Evolutionary conservation across 1,140 invertebrate species (phyloP).

Genomic region (Monochamus saltuarius): DNA sequence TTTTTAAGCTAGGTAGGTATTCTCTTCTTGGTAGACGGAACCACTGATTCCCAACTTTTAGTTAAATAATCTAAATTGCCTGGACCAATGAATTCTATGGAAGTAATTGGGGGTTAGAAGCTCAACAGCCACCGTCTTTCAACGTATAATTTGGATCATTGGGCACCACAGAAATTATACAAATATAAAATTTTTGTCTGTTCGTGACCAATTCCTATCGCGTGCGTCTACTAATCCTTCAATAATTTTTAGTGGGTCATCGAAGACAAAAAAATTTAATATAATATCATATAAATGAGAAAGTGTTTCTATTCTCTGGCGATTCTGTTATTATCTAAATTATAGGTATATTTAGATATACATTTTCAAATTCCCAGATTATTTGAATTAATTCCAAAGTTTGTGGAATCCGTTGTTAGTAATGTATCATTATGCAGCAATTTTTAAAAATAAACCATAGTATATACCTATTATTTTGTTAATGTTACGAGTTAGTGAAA

Average conservation of each 20-base stretch:
- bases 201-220: slow-evolving; percentile 32
- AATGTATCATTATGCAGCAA: slow-evolving; percentile 14
- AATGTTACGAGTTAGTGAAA: too few species aligned
- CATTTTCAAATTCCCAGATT: slow-evolving; percentile 23
- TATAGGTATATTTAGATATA: slow-evolving; percentile 35
- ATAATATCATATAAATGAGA: slow-evolving; percentile 19
- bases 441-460: slow-evolving; percentile 2
- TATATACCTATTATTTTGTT: too few species aligned
- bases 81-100: too few species aligned
- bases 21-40: too few species aligned
- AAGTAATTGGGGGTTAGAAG: slow-evolving; percentile 6
- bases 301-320: slow-evolving; percentile 22
- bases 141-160: slow-evolving; percentile 18
- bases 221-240: slow-evolving; percentile 33
- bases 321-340: slow-evolving; percentile 31
- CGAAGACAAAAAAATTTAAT: slow-evolving; percentile 23
- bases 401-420: slow-evolving; percentile 1
- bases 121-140: slow-evolving; percentile 14
- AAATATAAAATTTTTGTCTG: slow-evolving; percentile 19
- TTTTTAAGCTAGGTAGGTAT: too few species aligned
- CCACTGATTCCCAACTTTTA: too few species aligned
- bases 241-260: slow-evolving; percentile 37
- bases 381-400: slow-evolving; percentile 30
- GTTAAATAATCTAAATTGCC: too few species aligned
- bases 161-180: slow-evolving; percentile 18